Evolutionary conservation across 2,888 invertebrate species (phyloP).

Genomic region (Trissoscelio sp.): DNA sequence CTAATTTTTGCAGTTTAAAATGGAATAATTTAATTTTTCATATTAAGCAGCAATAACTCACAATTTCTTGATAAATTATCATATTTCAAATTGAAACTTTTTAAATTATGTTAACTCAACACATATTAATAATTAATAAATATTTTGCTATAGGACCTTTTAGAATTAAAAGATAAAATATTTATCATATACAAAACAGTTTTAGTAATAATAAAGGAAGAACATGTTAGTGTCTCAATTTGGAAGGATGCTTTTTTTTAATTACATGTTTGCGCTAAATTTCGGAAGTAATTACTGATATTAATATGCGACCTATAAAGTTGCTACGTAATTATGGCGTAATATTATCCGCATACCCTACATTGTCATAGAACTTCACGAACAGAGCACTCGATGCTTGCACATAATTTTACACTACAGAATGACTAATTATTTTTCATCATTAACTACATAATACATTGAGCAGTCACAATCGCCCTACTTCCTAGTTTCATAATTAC

Average conservation of each 20-base stretch:
- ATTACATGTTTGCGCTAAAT: slow-evolving; percentile 15
- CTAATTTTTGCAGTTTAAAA: no score
- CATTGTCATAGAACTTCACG: slow-evolving; percentile 33
- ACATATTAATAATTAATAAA: no score
- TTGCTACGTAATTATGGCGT: slow-evolving; percentile 42
- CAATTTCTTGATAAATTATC: no score
- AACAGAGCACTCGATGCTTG: slow-evolving; percentile 16
- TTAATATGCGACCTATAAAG: slow-evolving; percentile 47
- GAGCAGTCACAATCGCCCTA: slow-evolving; percentile 34
- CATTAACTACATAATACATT: slow-evolving; percentile 48
- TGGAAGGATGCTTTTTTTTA: neutral
- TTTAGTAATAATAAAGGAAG: no score
- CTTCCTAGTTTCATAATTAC: slow-evolving; percentile 54
- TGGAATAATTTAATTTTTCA: no score
- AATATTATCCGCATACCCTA: slow-evolving; percentile 44
- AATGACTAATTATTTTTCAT: slow-evolving; percentile 62
- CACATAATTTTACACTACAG: slow-evolving; percentile 41
- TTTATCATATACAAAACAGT: no score
- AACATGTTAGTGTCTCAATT: no score
- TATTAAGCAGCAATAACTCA: no score
- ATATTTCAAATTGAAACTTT: no score
- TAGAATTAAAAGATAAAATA: no score
- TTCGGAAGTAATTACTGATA: slow-evolving; percentile 46
- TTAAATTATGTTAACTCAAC: no score
- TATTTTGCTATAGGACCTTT: no score